Evolutionary conservation across 2,113 vertebrate genomes (phyloP).

Genomic region (Vidua macroura): DNA sequence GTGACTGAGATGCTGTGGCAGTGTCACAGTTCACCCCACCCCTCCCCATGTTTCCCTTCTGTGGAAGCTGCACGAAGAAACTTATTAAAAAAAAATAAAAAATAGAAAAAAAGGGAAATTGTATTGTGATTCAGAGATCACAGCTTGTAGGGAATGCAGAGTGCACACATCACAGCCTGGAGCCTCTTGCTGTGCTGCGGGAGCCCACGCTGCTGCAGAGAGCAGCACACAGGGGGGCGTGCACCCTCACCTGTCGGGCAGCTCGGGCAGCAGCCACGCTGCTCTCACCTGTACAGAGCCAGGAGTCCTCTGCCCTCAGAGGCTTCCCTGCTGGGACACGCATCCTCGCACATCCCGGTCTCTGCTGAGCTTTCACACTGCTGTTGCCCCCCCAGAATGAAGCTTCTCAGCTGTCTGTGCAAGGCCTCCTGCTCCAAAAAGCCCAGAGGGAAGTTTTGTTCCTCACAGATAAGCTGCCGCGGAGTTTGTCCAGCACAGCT

Average conservation of each 20-base stretch:
- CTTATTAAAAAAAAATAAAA: not conserved
- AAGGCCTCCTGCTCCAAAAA: not conserved
- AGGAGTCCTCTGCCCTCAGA: not conserved
- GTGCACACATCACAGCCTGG: rapidly evolving
- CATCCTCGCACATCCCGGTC: rapidly evolving
- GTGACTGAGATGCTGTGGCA: rapidly evolving
- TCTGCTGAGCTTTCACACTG: rapidly evolving
- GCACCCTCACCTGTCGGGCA: not conserved
- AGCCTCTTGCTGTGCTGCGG: not conserved
- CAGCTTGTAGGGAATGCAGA: not conserved
- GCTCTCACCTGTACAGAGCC: not conserved
- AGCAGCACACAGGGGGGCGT: not conserved
- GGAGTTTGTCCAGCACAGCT: not conserved
- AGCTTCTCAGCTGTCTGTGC: not conserved
- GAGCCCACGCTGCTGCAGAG: not conserved
- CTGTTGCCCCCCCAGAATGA: rapidly evolving
- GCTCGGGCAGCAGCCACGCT: rapidly evolving
- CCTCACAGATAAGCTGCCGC: not conserved
- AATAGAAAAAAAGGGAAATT: not conserved
- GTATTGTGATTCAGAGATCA: not conserved
- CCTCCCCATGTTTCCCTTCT: rapidly evolving
- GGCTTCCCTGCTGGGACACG: not conserved
- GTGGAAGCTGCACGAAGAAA: not conserved
- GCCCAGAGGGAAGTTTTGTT: not conserved
- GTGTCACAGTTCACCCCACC: not conserved